phyloP scores from a whole-genome alignment of 2,113 vertebrate species.

The Ophthalmolycus amberensis region DNA sequence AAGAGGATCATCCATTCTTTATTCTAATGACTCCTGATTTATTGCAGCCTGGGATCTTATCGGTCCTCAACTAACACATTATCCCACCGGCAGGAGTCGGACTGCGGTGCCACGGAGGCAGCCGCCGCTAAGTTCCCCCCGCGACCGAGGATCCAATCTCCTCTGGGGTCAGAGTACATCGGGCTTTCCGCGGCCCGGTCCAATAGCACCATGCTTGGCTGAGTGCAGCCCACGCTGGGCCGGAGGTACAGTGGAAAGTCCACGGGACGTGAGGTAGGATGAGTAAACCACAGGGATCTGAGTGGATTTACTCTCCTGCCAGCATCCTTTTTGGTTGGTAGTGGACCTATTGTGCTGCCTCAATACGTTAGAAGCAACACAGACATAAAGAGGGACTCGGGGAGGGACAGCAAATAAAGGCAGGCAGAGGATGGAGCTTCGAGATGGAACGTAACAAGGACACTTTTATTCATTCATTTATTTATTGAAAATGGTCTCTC shows the following conservation, averaged over 20 bases:
- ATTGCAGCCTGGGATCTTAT: slow-evolving; percentile 36
- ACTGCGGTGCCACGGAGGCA: slow-evolving; percentile 55
- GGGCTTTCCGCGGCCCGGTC: slow-evolving; percentile 50
- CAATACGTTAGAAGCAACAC: slow-evolving; percentile 36
- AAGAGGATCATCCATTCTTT: slow-evolving; percentile 37
- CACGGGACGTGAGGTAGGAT: slow-evolving; percentile 60
- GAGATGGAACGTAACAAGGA: slow-evolving; percentile 21
- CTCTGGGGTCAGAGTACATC: slow-evolving; percentile 66
- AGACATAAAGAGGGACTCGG: slow-evolving; percentile 37
- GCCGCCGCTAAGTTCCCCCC: slow-evolving; percentile 32
- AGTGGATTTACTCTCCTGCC: slow-evolving; percentile 76
- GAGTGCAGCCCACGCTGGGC: slow-evolving; percentile 70
- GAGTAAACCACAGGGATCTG: slow-evolving; percentile 74
- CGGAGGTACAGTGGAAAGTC: slow-evolving; percentile 53
- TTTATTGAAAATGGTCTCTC: not conserved
- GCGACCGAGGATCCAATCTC: slow-evolving; percentile 73
- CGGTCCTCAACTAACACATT: slow-evolving; percentile 56
- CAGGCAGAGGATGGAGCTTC: slow-evolving; percentile 7
- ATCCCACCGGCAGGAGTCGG: slow-evolving; percentile 51
- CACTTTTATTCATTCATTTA: slow-evolving; percentile 6
- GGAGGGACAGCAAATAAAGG: slow-evolving; percentile 28
- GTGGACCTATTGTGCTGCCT: slow-evolving; percentile 57
- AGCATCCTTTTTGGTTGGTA: slow-evolving; percentile 59
- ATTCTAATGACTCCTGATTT: slow-evolving; percentile 41
- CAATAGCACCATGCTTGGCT: slow-evolving; percentile 67